A percentile compares a stretch with the other conserved stretches of the same genome.
Conservation (phyloP, 2,113 vertebrate genomes). For the Anolis carolinensis region DNA sequence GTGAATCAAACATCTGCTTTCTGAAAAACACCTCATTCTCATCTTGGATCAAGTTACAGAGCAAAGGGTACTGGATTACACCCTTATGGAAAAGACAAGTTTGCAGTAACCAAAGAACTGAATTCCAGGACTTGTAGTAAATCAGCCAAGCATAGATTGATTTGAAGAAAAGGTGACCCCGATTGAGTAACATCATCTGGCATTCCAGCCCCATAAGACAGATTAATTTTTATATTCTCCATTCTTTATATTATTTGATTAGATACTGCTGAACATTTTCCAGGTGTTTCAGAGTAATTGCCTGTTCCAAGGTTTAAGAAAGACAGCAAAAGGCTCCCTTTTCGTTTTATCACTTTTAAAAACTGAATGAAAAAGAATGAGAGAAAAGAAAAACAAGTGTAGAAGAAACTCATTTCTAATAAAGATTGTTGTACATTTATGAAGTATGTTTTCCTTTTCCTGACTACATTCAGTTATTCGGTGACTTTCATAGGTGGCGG, state of each 20-base stretch:
- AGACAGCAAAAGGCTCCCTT: not conserved
- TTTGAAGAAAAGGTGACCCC: slow-evolving; percentile 29
- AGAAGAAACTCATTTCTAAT: not conserved
- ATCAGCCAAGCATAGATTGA: not conserved
- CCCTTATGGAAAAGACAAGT: not conserved
- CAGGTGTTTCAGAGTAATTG: slow-evolving; percentile 49
- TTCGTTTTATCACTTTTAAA: not conserved
- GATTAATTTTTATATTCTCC: slow-evolving; percentile 26
- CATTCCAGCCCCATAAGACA: not conserved
- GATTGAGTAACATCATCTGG: slow-evolving; percentile 37
- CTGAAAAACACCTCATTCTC: slow-evolving; percentile 36
- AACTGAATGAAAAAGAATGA: not conserved
- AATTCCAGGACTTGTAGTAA: slow-evolving; percentile 37
- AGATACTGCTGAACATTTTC: slow-evolving; percentile 44
- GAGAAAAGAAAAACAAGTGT: not conserved
- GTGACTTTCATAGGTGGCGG: too few species aligned
- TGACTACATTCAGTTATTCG: not conserved
- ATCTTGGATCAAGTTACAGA: not conserved
- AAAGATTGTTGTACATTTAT: not conserved
- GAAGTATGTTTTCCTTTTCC: not conserved
- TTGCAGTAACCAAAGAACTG: slow-evolving; percentile 24
- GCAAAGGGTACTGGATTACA: not conserved
- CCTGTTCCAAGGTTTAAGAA: slow-evolving; percentile 4
- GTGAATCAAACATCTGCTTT: slow-evolving; percentile 15
- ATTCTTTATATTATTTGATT: slow-evolving; percentile 18